A percentile compares a stretch with the other conserved stretches of the same genome.
Evolutionary conservation across 1,140 invertebrate species (phyloP).

Genomic region (Vanessa tameamea): DNA sequence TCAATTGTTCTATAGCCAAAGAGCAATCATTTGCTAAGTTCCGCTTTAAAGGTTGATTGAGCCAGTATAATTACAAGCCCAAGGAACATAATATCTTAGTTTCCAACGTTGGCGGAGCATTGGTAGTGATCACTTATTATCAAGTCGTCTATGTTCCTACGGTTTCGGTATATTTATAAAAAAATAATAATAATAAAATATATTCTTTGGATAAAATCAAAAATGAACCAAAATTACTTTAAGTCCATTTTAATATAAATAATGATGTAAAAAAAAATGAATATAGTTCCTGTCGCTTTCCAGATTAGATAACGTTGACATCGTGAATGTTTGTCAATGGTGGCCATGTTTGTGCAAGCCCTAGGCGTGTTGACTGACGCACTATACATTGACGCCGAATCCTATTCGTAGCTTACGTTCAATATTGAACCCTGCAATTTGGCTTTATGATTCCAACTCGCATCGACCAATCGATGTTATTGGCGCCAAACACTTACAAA

Average conservation of each 20-base stretch:
- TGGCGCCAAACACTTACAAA: not conserved
- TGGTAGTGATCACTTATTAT: too few relatives aligned
- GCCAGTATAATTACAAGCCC: too few relatives aligned
- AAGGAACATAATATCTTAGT: too few relatives aligned
- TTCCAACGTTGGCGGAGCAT: too few relatives aligned
- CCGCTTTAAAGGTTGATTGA: too few relatives aligned
- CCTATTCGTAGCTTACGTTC: not conserved
- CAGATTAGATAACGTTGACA: conserved; percentile 69
- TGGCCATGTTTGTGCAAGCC: conserved; percentile 60
- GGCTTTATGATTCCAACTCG: not conserved
- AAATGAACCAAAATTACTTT: too few relatives aligned
- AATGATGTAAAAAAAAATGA: conserved; percentile 21
- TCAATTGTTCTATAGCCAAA: too few relatives aligned
- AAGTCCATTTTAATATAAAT: not conserved
- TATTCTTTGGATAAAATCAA: too few relatives aligned
- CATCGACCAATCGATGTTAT: not conserved
- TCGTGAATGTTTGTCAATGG: conserved; percentile 55
- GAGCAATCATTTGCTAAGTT: too few relatives aligned
- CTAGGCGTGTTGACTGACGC: conserved; percentile 49
- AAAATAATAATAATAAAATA: too few relatives aligned
- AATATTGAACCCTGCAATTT: conserved; percentile 16
- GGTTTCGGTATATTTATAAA: too few relatives aligned
- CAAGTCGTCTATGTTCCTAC: too few relatives aligned
- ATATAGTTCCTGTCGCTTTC: conserved; percentile 50
- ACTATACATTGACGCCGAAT: conserved; percentile 24